Base-by-base conservation (phyloP, 2,797 vertebrate genomes). In the Pseudochirops cupreus region DNA sequence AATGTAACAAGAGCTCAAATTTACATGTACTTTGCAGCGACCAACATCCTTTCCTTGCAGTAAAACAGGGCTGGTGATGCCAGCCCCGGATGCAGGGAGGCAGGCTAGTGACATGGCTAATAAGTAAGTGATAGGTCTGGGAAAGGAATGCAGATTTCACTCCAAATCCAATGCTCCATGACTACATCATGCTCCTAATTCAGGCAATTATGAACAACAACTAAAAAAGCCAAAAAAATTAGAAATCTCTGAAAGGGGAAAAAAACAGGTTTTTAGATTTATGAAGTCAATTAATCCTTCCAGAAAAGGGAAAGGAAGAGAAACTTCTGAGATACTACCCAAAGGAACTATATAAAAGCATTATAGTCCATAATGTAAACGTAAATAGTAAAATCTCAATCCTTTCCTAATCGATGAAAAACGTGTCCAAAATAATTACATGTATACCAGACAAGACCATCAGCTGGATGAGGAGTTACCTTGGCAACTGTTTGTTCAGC, bases 401-500 rank as follows among this genome's bases (percentile, higher is more conserved):
- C 55, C 91, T 96, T 54, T 95, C 89, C 52, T 59, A 33, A 31
- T 55, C n/a, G 87, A 93, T 92, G 67, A 97, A 95, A 95, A 97
- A 91, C 5, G 39, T 74, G 95, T 96, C 96, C 92, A 93, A 91
- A 29, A 52, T 91, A 89, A 97, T 74, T 0, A 93, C 67, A 54
- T 89, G 67, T 67, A 93, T 0, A 46, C 52, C 87, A 57, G 96
- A 93, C 33, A 91, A 92, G 95, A 92, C 94, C 87, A n/a, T 4
- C 62, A 95, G 93, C 96, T 97, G 96, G 39, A 92, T 0, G 62
- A 94, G 90, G 62, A 0, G 94, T 98, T 99, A 99, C 99, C 99
- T 99, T 99, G 99, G 99, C 99, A 94, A 99, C 99, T 0, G 99
- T 99, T 98, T 99, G 99, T 97, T 99, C 99, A 0, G 99, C 99